phyloP scores from a whole-genome alignment of 1,140 invertebrate genomes.

The Cydia pomonella region DNA sequence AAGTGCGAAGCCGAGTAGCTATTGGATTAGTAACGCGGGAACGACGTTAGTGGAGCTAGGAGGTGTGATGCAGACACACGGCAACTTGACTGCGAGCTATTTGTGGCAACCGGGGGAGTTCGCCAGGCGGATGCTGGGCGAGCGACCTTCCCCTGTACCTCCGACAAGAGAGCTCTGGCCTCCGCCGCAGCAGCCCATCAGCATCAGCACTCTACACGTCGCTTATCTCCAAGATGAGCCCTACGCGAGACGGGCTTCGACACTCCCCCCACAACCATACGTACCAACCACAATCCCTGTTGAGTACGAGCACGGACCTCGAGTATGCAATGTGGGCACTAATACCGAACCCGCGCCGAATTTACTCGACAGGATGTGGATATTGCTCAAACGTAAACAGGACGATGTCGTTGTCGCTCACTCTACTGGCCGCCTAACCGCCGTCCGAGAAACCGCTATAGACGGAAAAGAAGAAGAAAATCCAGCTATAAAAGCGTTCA shows the following conservation, averaged over 20 bases:
- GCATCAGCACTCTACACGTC: slow-evolving; percentile 72
- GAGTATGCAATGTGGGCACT: slow-evolving; percentile 67
- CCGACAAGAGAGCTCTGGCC: slow-evolving; percentile 73
- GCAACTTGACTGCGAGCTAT: slow-evolving; percentile 68
- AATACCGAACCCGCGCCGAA: slow-evolving; percentile 69
- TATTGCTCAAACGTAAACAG: slow-evolving; percentile 47
- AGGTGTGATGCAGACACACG: slow-evolving; percentile 72
- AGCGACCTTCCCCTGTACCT: slow-evolving; percentile 69
- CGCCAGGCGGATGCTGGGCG: slow-evolving; percentile 70
- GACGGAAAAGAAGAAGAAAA: slow-evolving; percentile 54
- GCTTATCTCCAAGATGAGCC: slow-evolving; percentile 69
- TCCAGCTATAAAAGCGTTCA: slow-evolving; percentile 52
- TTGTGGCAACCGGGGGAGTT: slow-evolving; percentile 73
- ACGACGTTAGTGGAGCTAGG: slow-evolving; percentile 60
- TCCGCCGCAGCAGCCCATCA: slow-evolving; percentile 59
- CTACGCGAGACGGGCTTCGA: slow-evolving; percentile 53
- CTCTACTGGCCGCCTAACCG: slow-evolving; percentile 51
- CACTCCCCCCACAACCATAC: slow-evolving; percentile 57
- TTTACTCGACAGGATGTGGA: slow-evolving; percentile 48
- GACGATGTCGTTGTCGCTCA: slow-evolving; percentile 42
- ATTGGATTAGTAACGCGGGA: slow-evolving; percentile 68
- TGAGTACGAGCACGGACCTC: slow-evolving; percentile 50
- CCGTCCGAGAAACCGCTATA: slow-evolving; percentile 48
- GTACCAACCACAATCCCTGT: slow-evolving; percentile 49
- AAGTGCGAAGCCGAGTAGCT: slow-evolving; percentile 72